Base-by-base conservation (phyloP, 2,888 invertebrate species). In the Zelleria hepariella region DNA sequence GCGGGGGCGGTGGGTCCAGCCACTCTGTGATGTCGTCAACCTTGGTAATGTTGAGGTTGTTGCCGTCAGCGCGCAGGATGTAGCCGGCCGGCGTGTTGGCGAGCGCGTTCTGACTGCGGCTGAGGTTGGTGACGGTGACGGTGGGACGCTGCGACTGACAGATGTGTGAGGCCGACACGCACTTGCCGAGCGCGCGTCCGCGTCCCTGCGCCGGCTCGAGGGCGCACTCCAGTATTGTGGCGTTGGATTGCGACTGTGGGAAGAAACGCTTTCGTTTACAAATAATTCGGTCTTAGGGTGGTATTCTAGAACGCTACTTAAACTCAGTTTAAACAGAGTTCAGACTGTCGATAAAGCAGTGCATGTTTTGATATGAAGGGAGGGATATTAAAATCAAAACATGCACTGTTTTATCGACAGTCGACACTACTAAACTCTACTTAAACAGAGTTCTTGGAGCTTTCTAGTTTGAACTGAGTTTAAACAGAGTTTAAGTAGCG, bases 21-120 rank as follows among this genome's bases (percentile, higher is more conserved):
- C 88, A 89, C 57, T 77, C 73, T 0, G 78, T 77, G 57, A 89
- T 86, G 68, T 89, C 86, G 63, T 86, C 86, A 67, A 89, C 89
- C 78, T 80, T 77, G 24, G 87, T 87, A 60, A 87, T 86, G 67
- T 81, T 75, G 67, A 86, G 83, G 67, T 65, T 72, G 60, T 67
- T 69, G 0, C 78, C 79, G 56, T 69, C 68, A 0, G 80, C 74
- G 24, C 77, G 72, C 68, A 88, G 78, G 58, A 88, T 87, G 73
- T 78, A 88, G 2, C 84, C 88, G 23, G 66, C 59, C n/a, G 82
- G 78, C 56, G 79, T 68, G 59, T 63, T 57, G 15, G 61, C 57
- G 57, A 79, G 74, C 53, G 76, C 73, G 65, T 75, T 76, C 57
- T 73, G 77, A 62, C 68, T 71, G 68, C 78, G 74, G 65, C 74